phyloP scores from a whole-genome alignment of 1,140 invertebrate genomes.

The Archegozetes longisetosus region DNA sequence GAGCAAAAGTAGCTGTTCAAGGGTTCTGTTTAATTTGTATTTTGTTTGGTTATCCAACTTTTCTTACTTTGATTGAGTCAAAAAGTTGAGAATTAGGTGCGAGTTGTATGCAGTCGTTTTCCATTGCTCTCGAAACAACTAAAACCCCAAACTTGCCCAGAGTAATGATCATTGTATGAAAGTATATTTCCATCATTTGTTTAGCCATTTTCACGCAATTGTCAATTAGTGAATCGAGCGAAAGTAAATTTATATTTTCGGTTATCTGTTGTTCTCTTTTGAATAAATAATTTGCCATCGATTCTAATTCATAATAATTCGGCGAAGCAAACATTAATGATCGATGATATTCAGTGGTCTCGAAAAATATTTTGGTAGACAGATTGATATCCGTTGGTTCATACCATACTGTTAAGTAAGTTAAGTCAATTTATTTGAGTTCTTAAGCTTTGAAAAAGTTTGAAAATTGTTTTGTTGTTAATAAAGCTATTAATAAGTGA shows the following conservation, averaged over 20 bases:
- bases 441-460: too few relatives aligned
- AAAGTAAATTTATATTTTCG: neutral
- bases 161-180: neutral
- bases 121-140: neutral
- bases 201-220: constrained; percentile 21
- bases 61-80: too few relatives aligned
- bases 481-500: too few relatives aligned
- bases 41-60: too few relatives aligned
- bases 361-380: constrained; percentile 38
- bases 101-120: neutral
- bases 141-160: neutral
- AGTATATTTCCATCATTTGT: constrained; percentile 11
- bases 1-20: too few relatives aligned
- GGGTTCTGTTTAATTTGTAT: too few relatives aligned
- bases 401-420: constrained; percentile 41
- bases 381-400: constrained; percentile 47
- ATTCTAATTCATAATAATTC: constrained; percentile 47
- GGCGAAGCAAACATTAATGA: constrained; percentile 45
- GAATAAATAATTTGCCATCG: constrained; percentile 22
- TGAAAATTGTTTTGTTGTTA: too few relatives aligned
- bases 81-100: neutral
- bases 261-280: neutral
- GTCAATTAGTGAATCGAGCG: constrained; percentile 9
- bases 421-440: constrained; percentile 5
- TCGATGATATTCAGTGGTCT: constrained; percentile 26